Evolutionary conservation across 1,140 invertebrate species (phyloP), one percentile per base, ranked within the genome.

Genomic region (Cepaea nemoralis): DNA sequence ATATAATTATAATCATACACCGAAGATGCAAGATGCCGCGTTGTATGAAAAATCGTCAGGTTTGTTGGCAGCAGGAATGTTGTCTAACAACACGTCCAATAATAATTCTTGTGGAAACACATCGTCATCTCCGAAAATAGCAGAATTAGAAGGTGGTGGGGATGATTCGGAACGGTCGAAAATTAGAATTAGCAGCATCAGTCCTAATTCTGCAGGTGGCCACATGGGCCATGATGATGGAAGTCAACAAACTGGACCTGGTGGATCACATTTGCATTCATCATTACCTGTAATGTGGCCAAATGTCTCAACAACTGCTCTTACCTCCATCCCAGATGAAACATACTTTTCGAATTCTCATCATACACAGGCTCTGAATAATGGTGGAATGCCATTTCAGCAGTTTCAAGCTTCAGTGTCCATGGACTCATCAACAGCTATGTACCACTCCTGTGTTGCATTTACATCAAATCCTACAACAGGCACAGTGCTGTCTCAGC

Each of bases 21-120:
- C 55, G 33, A 92, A 91, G 85, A 94, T 94, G 93, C 93, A 94
- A 92, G 93, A 94, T 93, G 93, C 94, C 85, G 91, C 93, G 84
- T 90, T 93, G 86, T 92, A 93, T 71, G 93, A 94, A 86, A 93
- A 93, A 86, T 87, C 90, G 84, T 87, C 85, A 70, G 91, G 83
- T 90, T 89, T 92, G 85, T 91, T 92, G 82, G 88, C 92, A 74
- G 90, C 89, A 73, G 59, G 77, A n/a, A 69, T 80, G 40, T 39
- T 59, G 8, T 59, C 39, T 37, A 77, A 59, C 33, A 77, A 59
- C 33, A 39, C 75, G 22, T 59, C 74, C 19, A 50, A 39, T 33
- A 16, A 16, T 12, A 74, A 50, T 27, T 77, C 75, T 16, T 31
- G n/a, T 8, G 31, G 35, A 16, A 27, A 63, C n/a, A 45, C 14